Conservation (phyloP, 2,797 vertebrate genomes). For the Leucoraja ocellata region DNA sequence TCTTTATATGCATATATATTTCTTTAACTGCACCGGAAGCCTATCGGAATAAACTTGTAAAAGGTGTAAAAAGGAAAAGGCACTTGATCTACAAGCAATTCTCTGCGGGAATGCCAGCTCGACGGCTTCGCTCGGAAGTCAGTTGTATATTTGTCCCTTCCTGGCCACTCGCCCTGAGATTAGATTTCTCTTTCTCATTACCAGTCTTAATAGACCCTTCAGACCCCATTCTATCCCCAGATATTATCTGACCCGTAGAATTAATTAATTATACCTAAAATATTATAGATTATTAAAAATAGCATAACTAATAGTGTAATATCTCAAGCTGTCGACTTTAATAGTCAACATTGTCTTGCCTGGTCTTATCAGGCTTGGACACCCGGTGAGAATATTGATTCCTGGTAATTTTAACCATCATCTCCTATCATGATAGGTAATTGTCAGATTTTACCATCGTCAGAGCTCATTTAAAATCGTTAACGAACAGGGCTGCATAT, state of each 20-base stretch:
- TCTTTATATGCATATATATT: neutral
- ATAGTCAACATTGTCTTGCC: slow-evolving; percentile 99
- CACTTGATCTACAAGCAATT: neutral
- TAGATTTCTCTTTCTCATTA: slow-evolving; percentile 85
- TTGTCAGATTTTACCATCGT: slow-evolving; percentile 77
- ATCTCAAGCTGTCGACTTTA: slow-evolving; percentile 99
- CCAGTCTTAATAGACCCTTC: slow-evolving; percentile 81
- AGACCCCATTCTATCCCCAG: slow-evolving; percentile 78
- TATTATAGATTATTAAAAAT: slow-evolving; percentile 99
- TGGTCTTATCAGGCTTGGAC: slow-evolving; percentile 93
- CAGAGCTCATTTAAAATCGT: slow-evolving; percentile 95
- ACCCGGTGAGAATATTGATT: slow-evolving; percentile 99
- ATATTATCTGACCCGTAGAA: slow-evolving; percentile 98
- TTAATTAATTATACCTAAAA: slow-evolving; percentile 98
- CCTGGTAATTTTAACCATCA: slow-evolving; percentile 96
- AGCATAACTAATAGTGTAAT: slow-evolving; percentile 99
- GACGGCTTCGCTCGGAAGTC: slow-evolving; percentile 45
- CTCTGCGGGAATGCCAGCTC: neutral
- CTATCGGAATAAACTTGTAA: slow-evolving; percentile 25
- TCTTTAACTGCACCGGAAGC: neutral
- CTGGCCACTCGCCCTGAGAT: slow-evolving; percentile 69
- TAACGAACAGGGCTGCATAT: slow-evolving; percentile 68
- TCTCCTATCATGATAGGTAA: slow-evolving; percentile 74
- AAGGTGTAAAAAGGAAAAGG: neutral
- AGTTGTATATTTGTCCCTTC: slow-evolving; percentile 65